Percentiles rank a stretch among this genome's conserved stretches.
These are phyloP conservation scores for Ianthella basta DNA, from an alignment of 37 sponge, comb jelly and placozoan genomes.

Conservation along the genomic window DNA sequence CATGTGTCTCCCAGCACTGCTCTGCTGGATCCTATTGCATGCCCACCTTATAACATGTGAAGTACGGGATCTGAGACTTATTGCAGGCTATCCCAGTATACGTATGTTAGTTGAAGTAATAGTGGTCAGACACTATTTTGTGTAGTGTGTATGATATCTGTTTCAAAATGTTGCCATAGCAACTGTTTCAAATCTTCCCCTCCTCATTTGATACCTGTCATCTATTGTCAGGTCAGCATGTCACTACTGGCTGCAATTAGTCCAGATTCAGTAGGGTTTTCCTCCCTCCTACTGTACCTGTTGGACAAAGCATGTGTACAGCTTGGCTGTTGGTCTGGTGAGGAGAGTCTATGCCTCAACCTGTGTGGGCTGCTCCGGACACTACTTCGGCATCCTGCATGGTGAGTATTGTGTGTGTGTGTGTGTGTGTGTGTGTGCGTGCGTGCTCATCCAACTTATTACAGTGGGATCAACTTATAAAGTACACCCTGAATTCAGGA, in stretches of 20 bases:
- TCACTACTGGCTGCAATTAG: conserved; percentile 67
- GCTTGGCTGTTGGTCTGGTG: conserved; percentile 69
- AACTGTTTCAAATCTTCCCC: too few species aligned
- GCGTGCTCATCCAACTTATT: too few species aligned
- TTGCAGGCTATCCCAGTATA: too few species aligned
- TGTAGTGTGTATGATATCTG: not conserved
- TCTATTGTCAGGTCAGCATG: conserved; percentile 47
- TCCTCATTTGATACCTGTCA: too few species aligned
- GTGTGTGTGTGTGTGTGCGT: not conserved
- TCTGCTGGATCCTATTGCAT: too few species aligned
- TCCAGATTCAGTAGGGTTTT: conserved; percentile 22
- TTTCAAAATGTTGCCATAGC: too few species aligned
- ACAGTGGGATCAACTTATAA: too few species aligned
- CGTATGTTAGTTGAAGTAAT: not conserved
- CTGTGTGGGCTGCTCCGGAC: conserved; percentile 53
- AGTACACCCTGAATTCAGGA: too few species aligned
- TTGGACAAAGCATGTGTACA: conserved; percentile 64
- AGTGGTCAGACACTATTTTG: not conserved
- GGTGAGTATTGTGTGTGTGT: conserved; percentile 13
- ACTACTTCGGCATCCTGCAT: not conserved
- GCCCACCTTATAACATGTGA: too few species aligned
- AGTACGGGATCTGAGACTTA: too few species aligned
- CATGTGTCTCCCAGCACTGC: too few species aligned
- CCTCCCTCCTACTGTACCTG: conserved; percentile 51
- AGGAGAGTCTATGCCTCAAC: conserved; percentile 50